phyloP scores from a whole-genome alignment of 2,113 vertebrate genomes.

The Callopanchax toddi region DNA sequence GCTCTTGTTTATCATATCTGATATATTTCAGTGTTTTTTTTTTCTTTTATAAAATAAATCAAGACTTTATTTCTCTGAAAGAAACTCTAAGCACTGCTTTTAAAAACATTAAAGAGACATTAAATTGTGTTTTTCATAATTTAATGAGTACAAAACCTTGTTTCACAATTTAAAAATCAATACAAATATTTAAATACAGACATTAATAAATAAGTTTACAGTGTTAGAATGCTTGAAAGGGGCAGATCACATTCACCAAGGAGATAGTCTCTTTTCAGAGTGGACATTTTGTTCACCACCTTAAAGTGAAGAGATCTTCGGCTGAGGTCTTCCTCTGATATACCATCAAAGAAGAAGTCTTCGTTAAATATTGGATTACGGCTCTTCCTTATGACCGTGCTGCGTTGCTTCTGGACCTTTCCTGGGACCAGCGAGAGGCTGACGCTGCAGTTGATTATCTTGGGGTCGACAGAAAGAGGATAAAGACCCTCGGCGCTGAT shows the following conservation, averaged over 20 bases:
- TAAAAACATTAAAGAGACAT: too few species aligned
- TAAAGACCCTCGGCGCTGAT: conserved; percentile 86
- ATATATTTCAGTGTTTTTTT: not conserved
- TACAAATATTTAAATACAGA: conserved; percentile 67
- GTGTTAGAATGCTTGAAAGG: conserved; percentile 72
- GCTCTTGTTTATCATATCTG: not conserved
- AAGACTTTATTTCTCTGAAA: too few species aligned
- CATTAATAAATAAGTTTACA: conserved; percentile 49
- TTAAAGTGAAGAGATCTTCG: conserved; percentile 83
- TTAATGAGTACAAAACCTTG: conserved; percentile 71
- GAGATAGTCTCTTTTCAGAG: conserved; percentile 83
- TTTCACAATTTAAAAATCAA: conserved; percentile 63
- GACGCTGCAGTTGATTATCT: conserved; percentile 85
- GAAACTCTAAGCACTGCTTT: too few species aligned
- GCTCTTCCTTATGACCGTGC: conserved; percentile 87
- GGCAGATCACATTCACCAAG: conserved; percentile 79
- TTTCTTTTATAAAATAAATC: not conserved
- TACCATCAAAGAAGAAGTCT: conserved; percentile 89
- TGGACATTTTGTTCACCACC: conserved; percentile 85
- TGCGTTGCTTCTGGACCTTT: conserved; percentile 86
- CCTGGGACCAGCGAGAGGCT: conserved; percentile 85
- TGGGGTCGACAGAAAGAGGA: conserved; percentile 76
- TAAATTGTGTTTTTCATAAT: conserved; percentile 37
- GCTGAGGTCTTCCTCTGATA: conserved; percentile 82
- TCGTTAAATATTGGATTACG: conserved; percentile 90